Evolutionary conservation across 2,797 vertebrate genomes (phyloP).

Genomic region (Atherinosoma microstoma): DNA sequence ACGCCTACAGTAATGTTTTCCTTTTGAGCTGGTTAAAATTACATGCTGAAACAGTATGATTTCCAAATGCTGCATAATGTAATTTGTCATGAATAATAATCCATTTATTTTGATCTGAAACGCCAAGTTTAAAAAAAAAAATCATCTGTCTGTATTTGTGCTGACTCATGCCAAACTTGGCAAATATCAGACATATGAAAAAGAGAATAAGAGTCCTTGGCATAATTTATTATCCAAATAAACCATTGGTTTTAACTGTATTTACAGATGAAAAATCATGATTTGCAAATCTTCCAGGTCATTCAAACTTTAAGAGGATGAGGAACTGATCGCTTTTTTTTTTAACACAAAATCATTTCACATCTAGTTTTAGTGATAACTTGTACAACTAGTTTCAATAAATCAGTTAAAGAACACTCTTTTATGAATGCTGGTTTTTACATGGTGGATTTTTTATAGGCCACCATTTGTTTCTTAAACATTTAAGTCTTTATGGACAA

Average conservation of each 20-base stretch:
- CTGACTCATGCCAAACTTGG: background rate
- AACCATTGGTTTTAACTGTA: too few relatives aligned
- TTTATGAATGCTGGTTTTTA: slow-evolving; percentile 16
- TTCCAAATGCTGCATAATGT: too few relatives aligned
- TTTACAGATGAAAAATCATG: background rate
- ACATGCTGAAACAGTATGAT: too few relatives aligned
- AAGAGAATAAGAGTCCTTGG: too few relatives aligned
- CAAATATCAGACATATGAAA: background rate
- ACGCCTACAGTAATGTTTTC: too few relatives aligned
- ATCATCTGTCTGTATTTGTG: background rate
- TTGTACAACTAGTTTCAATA: slow-evolving; percentile 19
- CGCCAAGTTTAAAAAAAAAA: too few relatives aligned
- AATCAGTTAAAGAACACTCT: background rate
- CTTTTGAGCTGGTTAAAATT: too few relatives aligned
- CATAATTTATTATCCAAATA: too few relatives aligned
- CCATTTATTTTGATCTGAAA: background rate
- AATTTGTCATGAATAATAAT: too few relatives aligned
- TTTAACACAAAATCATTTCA: slow-evolving; percentile 7
- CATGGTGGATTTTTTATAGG: slow-evolving; percentile 16
- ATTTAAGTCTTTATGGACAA: slow-evolving; percentile 38
- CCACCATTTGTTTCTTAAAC: slow-evolving; percentile 28
- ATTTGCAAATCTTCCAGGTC: background rate
- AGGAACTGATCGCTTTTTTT: slow-evolving; percentile 1
- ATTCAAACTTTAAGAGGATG: background rate
- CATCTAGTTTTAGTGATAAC: slow-evolving; percentile 8